Conservation (phyloP, 2,113 vertebrate species). For the Alligator mississippiensis region DNA sequence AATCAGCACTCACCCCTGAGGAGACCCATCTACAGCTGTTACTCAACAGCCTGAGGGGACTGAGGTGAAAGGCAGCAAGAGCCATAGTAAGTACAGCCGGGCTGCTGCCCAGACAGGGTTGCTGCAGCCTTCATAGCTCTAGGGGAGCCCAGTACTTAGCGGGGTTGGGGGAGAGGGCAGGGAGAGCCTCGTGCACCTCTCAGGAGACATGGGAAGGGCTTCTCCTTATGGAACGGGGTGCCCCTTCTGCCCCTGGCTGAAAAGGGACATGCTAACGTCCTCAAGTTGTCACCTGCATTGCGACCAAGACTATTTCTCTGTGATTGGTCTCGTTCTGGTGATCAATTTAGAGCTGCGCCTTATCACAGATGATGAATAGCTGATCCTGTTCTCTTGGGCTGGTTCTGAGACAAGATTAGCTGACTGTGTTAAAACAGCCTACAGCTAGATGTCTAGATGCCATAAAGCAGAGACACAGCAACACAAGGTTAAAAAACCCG, state of each 20-base stretch:
- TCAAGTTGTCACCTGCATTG: not conserved
- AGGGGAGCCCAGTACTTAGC: not conserved
- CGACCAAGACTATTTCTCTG: not conserved
- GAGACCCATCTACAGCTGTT: not conserved
- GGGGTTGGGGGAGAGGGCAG: no score
- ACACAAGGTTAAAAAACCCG: not conserved
- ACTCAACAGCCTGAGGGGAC: not conserved
- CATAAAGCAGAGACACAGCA: accelerated
- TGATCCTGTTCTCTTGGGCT: not conserved
- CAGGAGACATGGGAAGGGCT: no score
- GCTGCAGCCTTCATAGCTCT: not conserved
- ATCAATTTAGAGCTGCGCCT: not conserved
- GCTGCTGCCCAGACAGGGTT: not conserved
- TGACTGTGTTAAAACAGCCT: accelerated
- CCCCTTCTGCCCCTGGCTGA: not conserved
- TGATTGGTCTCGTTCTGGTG: not conserved
- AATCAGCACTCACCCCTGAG: not conserved
- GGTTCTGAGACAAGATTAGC: not conserved
- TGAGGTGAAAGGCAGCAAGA: not conserved
- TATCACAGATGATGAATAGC: not conserved
- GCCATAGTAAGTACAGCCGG: not conserved
- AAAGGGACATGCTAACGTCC: not conserved
- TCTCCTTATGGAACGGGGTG: no score
- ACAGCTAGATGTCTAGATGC: not conserved
- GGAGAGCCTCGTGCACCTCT: no score